Base-by-base conservation (phyloP, 1,140 invertebrate genomes). In the Cylas formicarius region DNA sequence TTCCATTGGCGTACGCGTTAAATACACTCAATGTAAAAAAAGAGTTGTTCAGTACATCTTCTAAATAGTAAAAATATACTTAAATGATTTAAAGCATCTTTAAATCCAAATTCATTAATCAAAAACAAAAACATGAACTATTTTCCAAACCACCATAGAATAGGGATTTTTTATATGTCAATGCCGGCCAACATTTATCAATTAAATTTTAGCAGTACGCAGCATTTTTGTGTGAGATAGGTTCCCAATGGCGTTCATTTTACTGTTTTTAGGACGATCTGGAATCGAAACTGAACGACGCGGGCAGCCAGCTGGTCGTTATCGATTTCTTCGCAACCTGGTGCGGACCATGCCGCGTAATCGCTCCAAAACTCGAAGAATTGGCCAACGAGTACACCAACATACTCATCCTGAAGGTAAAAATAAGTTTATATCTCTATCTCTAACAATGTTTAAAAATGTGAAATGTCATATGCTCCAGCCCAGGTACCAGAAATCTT, bases 311-410 rank as follows among this genome's bases (percentile, higher is more conserved):
- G 58, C 69, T 97, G 55, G 84, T 97, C 17, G 80, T 97, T 16
- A 80, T 97, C 40, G 90, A 96, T 62, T 85, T 87, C 56, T 78
- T 71, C 52, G 84, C 83, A 2, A 77, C 77, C 36, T 90, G 86
- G 87, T 90, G 86, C 69, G 92, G 91, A 1, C 94, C 94, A 8
- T 98, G 94, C 73, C 90, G 88, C 67, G 76, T 82, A 68, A 96
- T 97, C 67, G 78, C 81, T 4, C 94, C 94, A 4, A 82, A 79
- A 56, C 63, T 87, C 28, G 78, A 81, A 46, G 80, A 81, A 58
- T 62, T 84, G 16, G 67, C 78, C 13, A 64, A 58, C 2, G 71
- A 76, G 50, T 71, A 72, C 60, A 69, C 72, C 32, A 67, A 64
- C 27, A 51, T 80, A 6, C 47, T 61, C 14, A 53, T 66, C 10